Evolutionary conservation across 2,888 invertebrate genomes (phyloP).

Genomic region (Chrysodeixis includens): DNA sequence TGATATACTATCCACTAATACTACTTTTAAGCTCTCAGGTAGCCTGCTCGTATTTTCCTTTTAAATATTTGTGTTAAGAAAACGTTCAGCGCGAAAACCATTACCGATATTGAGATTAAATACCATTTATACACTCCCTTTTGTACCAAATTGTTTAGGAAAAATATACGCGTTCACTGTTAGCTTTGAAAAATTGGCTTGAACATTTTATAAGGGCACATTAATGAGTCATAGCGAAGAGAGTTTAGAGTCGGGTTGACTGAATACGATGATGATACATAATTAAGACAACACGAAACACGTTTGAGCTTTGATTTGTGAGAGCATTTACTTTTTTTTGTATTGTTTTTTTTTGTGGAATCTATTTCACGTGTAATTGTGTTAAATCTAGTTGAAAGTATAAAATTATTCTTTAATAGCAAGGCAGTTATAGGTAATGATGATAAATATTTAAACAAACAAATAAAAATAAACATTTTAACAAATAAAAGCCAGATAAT

Average conservation of each 20-base stretch:
- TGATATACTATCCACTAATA: conserved; percentile 42
- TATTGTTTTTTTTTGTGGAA: too few relatives aligned
- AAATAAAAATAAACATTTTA: too few relatives aligned
- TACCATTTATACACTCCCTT: neutral
- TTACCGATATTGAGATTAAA: conserved; percentile 22
- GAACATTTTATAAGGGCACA: conserved; percentile 1
- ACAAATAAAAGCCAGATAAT: too few relatives aligned
- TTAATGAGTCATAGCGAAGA: neutral
- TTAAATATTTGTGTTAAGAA: conserved; percentile 35
- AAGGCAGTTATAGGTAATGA: too few relatives aligned
- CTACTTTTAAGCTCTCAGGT: conserved; percentile 24
- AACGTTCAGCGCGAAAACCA: conserved; percentile 25
- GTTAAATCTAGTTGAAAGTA: neutral
- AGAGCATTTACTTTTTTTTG: neutral
- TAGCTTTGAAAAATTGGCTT: neutral
- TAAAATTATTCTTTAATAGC: neutral
- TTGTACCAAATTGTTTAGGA: neutral
- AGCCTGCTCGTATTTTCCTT: conserved; percentile 17
- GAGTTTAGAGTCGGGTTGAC: neutral
- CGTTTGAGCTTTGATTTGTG: neutral
- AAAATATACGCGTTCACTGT: neutral
- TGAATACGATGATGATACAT: conserved; percentile 1
- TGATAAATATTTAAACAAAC: too few relatives aligned
- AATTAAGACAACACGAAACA: neutral
- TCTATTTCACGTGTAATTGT: neutral